Percentiles rank a stretch among this genome's conserved stretches.
phyloP scores from a whole-genome alignment of 2,797 vertebrate species.

The Neosilurus mollespiculum region DNA sequence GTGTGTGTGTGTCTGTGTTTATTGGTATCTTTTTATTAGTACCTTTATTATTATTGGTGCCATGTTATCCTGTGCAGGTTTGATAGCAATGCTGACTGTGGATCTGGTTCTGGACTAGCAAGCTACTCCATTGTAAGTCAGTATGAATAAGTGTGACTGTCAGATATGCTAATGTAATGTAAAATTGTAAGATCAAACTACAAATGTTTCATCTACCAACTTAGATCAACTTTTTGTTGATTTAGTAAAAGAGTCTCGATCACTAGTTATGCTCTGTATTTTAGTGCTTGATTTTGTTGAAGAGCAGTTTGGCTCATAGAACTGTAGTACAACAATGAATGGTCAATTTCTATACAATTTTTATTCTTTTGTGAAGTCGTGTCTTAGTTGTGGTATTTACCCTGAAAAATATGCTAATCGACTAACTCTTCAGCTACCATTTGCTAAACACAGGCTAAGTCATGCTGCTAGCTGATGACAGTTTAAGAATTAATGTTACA shows the following conservation, averaged over 20 bases:
- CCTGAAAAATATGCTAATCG: not conserved
- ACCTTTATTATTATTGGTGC: not conserved
- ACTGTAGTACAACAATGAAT: not conserved
- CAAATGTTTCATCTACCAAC: not conserved
- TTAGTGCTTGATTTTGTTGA: not conserved
- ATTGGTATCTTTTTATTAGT: conserved; percentile 6
- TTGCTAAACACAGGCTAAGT: not conserved
- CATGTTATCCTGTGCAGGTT: not conserved
- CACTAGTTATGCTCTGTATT: not conserved
- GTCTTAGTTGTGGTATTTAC: not conserved
- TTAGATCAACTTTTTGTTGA: not conserved
- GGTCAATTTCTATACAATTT: not conserved
- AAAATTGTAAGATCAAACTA: not conserved
- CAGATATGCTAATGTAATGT: not conserved
- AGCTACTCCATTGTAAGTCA: not conserved
- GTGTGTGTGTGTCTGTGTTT: not conserved
- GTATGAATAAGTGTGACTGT: not conserved
- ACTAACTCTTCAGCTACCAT: not conserved
- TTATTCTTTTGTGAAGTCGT: not conserved
- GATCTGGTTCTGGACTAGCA: not conserved
- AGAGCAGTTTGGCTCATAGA: not conserved
- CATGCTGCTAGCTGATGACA: not conserved
- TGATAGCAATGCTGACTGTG: not conserved
- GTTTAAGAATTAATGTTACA: not conserved
- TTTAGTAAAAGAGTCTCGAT: not conserved